These are phyloP conservation scores for Pterois miles DNA, from an alignment of 2,797 vertebrate species.

Conservation along the genomic window DNA sequence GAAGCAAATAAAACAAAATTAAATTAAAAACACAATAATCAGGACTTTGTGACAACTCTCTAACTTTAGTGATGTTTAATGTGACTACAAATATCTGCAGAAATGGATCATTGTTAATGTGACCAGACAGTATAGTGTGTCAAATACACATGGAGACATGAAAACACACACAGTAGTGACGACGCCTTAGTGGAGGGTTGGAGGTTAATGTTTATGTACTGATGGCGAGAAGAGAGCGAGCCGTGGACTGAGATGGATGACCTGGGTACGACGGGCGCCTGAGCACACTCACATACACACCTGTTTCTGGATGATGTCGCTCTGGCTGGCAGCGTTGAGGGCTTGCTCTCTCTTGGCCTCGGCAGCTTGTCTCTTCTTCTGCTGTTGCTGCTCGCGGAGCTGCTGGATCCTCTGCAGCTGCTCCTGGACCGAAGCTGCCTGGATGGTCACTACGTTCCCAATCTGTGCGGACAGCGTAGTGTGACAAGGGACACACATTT, in stretches of 20 bases:
- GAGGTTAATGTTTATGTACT: slow-evolving; percentile 25
- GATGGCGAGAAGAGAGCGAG: background rate
- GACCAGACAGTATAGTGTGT: background rate
- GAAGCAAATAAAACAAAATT: background rate
- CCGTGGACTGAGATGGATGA: slow-evolving; percentile 13
- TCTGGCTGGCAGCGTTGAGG: slow-evolving; percentile 91
- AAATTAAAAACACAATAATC: background rate
- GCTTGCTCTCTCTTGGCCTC: slow-evolving; percentile 92
- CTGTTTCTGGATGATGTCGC: slow-evolving; percentile 97
- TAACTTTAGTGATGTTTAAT: background rate
- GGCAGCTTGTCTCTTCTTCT: slow-evolving; percentile 93
- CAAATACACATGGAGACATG: background rate
- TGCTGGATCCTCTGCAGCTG: slow-evolving; percentile 96
- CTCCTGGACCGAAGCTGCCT: slow-evolving; percentile 94
- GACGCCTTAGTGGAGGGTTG: background rate
- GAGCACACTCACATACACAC: slow-evolving; percentile 56
- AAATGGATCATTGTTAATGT: background rate
- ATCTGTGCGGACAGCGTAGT: slow-evolving; percentile 71
- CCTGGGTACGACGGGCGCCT: background rate
- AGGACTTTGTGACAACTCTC: background rate
- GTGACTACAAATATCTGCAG: background rate
- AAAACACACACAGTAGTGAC: background rate
- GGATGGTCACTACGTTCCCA: slow-evolving; percentile 93
- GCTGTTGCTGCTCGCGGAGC: slow-evolving; percentile 94
- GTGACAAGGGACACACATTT: background rate